Percentiles rank a stretch among this genome's conserved stretches.
Conservation (phyloP, 1,140 invertebrate species). For the Neodiprion lecontei region DNA sequence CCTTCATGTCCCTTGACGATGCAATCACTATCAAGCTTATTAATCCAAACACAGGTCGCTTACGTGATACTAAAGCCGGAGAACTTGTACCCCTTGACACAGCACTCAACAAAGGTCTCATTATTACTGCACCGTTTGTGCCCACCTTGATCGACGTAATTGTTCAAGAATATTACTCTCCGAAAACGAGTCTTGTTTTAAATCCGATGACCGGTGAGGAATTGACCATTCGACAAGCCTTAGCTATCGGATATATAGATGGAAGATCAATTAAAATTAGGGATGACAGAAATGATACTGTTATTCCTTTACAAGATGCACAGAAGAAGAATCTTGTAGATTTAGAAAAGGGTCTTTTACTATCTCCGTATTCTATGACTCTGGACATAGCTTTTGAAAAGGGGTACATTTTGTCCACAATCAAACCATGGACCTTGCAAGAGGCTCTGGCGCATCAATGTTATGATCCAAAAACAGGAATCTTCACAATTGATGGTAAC, state of each 20-base stretch:
- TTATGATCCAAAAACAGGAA: constrained; percentile 79
- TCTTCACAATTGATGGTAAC: constrained; percentile 76
- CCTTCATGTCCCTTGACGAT: constrained; percentile 72
- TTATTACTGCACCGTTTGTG: constrained; percentile 74
- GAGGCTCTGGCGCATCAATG: constrained; percentile 85
- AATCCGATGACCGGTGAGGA: constrained; percentile 81
- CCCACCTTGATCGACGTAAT: constrained; percentile 79
- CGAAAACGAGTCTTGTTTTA: constrained; percentile 77
- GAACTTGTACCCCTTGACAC: constrained; percentile 72
- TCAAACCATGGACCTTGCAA: constrained; percentile 81
- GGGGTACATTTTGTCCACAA: constrained; percentile 77
- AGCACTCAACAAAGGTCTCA: constrained; percentile 72
- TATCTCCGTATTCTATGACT: constrained; percentile 70
- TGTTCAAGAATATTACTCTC: constrained; percentile 79
- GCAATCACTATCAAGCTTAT: constrained; percentile 74
- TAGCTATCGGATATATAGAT: constrained; percentile 76
- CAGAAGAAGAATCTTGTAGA: constrained; percentile 75
- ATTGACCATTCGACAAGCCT: constrained; percentile 75
- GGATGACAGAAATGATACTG: constrained; percentile 73
- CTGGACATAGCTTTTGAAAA: constrained; percentile 80
- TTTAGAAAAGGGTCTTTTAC: constrained; percentile 71
- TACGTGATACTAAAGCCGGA: constrained; percentile 73
- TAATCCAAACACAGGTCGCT: constrained; percentile 70
- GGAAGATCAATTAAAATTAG: constrained; percentile 73
- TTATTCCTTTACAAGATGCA: constrained; percentile 74